phyloP scores from a whole-genome alignment of 2,113 vertebrate genomes.

The Corythaeola cristata region DNA sequence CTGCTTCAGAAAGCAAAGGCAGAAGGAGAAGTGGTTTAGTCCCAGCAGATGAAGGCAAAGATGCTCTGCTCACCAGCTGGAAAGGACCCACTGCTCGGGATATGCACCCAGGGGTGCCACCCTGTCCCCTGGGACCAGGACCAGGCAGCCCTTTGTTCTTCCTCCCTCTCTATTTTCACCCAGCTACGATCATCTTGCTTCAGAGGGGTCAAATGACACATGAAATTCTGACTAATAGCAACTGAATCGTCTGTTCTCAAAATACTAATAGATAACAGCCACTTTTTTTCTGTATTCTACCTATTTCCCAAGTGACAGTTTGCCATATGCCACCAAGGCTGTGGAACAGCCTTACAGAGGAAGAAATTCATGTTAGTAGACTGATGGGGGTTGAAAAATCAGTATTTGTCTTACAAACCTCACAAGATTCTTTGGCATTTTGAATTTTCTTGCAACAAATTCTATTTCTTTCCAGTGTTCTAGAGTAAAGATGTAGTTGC shows the following conservation, averaged over 20 bases:
- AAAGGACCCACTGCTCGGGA: neutral
- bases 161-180: neutral
- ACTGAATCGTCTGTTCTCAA: accelerated
- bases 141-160: neutral
- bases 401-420: neutral
- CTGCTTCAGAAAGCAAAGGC: neutral
- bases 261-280: accelerated
- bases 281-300: accelerated
- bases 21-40: neutral
- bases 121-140: too few species aligned
- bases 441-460: neutral
- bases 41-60: neutral
- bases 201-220: too few species aligned
- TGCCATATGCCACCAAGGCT: accelerated
- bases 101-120: neutral
- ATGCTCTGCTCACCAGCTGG: neutral
- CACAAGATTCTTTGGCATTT: neutral
- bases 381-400: neutral
- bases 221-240: neutral
- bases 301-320: neutral
- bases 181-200: neutral
- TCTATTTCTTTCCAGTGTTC: neutral
- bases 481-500: neutral
- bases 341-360: neutral
- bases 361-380: accelerated